Evolutionary conservation across 2,888 invertebrate species (phyloP), one percentile per base, ranked within the genome.

Genomic region (Lasioglossum morio): DNA sequence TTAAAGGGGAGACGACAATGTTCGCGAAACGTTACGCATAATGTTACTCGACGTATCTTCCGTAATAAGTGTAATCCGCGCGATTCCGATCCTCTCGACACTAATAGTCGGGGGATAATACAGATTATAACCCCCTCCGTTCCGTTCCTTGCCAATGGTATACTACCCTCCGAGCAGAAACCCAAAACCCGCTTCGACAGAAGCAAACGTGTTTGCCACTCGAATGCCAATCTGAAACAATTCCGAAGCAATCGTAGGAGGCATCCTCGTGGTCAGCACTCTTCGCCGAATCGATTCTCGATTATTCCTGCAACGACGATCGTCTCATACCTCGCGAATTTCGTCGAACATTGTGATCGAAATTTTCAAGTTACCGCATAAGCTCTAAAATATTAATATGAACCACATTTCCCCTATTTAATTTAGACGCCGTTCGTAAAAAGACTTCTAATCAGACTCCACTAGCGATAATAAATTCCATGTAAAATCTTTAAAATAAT

Each of bases 21-120:
- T 19, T 37, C 84, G 90, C 77, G 86, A 90, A 89, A 87, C 91
- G 89, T 90, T 88, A 90, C 91, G 92, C 90, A 91, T 91, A 92
- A 93, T 91, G 91, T 93, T 93, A 93, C 91, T 92, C 91, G 91
- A 86, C 85, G 90, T 91, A 93, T 92, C 90, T 82, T 85, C 85
- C 91, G 92, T 93, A 94, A 93, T 93, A 93, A 94, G 92, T 93
- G 93, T 93, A 94, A 94, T 94, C 93, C 92, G 91, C 87, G 90
- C 89, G 91, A 91, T 91, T 93, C 91, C 92, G 92, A 94, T 94
- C 92, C 92, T 93, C 93, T 94, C 93, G 92, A 91, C 92, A 93
- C 93, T 94, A 94, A 94, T 94, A 94, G 94, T 94, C 91, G 90
- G 88, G 92, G 93, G 94, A 94, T 95, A 94, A 95, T 94, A 94